Percentiles rank a stretch among this genome's conserved stretches.
phyloP scores from a whole-genome alignment of 2,888 invertebrate genomes.

The Erannis defoliaria region DNA sequence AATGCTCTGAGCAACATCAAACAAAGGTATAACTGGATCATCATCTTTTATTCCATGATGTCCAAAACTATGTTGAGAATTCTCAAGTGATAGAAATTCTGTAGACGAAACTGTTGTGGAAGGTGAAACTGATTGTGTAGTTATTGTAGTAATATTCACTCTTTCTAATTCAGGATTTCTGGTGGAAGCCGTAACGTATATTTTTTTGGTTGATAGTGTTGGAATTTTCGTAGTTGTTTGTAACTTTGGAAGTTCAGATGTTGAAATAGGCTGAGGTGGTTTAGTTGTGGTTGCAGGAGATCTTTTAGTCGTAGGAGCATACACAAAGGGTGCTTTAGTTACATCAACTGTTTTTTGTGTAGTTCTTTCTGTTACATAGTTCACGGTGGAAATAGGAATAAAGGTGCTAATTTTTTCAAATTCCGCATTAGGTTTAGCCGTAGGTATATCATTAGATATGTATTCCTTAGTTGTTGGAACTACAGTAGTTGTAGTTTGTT shows the following conservation, averaged over 20 bases:
- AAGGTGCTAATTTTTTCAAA: slow-evolving; percentile 72
- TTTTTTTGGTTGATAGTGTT: slow-evolving; percentile 39
- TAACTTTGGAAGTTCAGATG: slow-evolving; percentile 36
- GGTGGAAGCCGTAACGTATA: slow-evolving; percentile 45
- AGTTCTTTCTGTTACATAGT: slow-evolving; percentile 63
- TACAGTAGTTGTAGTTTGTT: slow-evolving; percentile 37
- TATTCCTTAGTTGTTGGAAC: slow-evolving; percentile 39
- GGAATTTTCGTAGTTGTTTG: slow-evolving; percentile 33
- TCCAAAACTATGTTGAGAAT: slow-evolving; percentile 38
- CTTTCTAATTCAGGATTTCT: slow-evolving; percentile 60
- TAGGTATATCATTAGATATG: slow-evolving; percentile 37
- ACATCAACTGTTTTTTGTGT: slow-evolving; percentile 53
- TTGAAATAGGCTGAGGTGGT: slow-evolving; percentile 41
- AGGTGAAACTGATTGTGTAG: slow-evolving; percentile 79
- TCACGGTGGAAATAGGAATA: slow-evolving; percentile 67
- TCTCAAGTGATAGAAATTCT: slow-evolving; percentile 60
- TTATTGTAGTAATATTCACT: slow-evolving; percentile 72
- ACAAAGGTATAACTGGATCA: slow-evolving; percentile 63
- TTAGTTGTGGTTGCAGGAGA: slow-evolving; percentile 48
- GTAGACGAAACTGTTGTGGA: slow-evolving; percentile 73
- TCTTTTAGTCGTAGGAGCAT: slow-evolving; percentile 51
- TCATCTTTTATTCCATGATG: slow-evolving; percentile 46
- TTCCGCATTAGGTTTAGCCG: slow-evolving; percentile 56
- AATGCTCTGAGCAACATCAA: slow-evolving; percentile 81
- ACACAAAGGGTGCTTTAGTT: slow-evolving; percentile 44